Percentiles rank a stretch among this genome's conserved stretches.
Evolutionary conservation across 2,113 vertebrate genomes (phyloP).

Genomic region (Apistogramma diplotaenia): DNA sequence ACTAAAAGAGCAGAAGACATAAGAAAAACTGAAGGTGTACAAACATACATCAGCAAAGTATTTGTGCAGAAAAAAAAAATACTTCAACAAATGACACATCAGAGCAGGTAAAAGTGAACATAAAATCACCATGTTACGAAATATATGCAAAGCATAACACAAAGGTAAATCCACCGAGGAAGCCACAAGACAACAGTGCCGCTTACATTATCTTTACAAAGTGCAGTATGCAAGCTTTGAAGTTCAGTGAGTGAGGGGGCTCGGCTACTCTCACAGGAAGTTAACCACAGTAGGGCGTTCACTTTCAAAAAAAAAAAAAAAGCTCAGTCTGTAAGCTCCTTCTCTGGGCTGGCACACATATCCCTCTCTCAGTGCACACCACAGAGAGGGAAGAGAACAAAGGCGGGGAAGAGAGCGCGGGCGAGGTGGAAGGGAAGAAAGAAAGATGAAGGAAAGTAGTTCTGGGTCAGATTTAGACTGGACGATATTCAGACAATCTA

Average conservation of each 20-base stretch:
- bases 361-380: slow-evolving; percentile 21
- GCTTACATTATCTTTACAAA: slow-evolving; percentile 30
- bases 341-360: slow-evolving; percentile 35
- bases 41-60: neutral
- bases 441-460: slow-evolving; percentile 50
- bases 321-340: slow-evolving; percentile 37
- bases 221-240: slow-evolving; percentile 46
- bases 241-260: slow-evolving; percentile 32
- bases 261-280: slow-evolving; percentile 57
- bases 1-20: slow-evolving; percentile 3
- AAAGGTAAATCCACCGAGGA: slow-evolving; percentile 13
- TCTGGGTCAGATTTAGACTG: slow-evolving; percentile 53
- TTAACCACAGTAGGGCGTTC: slow-evolving; percentile 46
- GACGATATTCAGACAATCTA: slow-evolving; percentile 40
- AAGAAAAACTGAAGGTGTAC: neutral
- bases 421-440: slow-evolving; percentile 22
- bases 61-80: neutral
- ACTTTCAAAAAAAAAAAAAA: slow-evolving; percentile 47
- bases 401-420: slow-evolving; percentile 6
- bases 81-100: neutral
- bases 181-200: neutral
- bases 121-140: neutral
- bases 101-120: neutral
- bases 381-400: slow-evolving; percentile 40
- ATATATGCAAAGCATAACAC: neutral